Percentiles rank a stretch among this genome's conserved stretches.
These are phyloP conservation scores for Beroe ovata DNA, from an alignment of 37 sponge, comb jelly and placozoan genomes.

Conservation along the genomic window DNA sequence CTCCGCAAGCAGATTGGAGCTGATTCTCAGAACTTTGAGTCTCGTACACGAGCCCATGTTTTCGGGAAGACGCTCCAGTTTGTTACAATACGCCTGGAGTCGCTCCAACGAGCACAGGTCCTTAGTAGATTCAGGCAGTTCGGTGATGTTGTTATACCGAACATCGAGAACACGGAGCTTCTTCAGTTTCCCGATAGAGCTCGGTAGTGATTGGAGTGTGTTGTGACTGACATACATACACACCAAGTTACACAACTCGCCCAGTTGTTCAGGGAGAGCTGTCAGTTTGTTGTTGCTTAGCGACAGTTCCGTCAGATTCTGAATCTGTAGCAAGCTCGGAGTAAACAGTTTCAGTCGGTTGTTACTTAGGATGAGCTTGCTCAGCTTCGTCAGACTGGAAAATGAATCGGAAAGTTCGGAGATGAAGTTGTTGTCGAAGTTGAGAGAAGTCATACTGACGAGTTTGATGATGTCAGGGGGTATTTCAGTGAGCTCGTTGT, in stretches of 20 bases:
- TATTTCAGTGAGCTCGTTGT: conserved; percentile 48
- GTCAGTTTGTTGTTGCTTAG: conserved; percentile 60
- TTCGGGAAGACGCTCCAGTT: conserved; percentile 29
- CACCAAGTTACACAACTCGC: conserved; percentile 33
- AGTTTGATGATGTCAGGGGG: conserved; percentile 24
- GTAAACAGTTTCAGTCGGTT: conserved; percentile 9
- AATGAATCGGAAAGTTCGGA: conserved; percentile 42
- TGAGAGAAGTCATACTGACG: conserved; percentile 19
- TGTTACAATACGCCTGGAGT: conserved; percentile 65
- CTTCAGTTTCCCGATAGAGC: conserved; percentile 15
- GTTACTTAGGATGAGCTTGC: conserved; percentile 57
- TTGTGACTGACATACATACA: conserved; percentile 55
- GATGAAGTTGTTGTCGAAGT: conserved; percentile 67
- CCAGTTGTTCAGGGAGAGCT: conserved; percentile 8
- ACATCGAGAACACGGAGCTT: conserved; percentile 23
- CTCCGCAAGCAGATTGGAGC: conserved; percentile 4
- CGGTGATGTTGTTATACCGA: conserved; percentile 41
- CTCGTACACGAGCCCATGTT: conserved; percentile 30
- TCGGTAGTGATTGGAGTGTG: conserved; percentile 27
- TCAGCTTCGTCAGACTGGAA: neutral
- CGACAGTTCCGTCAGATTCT: conserved; percentile 34
- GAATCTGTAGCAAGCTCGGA: conserved; percentile 11
- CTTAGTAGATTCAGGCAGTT: conserved; percentile 26
- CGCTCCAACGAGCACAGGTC: conserved; percentile 25
- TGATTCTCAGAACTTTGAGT: conserved; percentile 43